Conservation (phyloP, 2,113 vertebrate species). For the Chlorodrepanis virens region DNA sequence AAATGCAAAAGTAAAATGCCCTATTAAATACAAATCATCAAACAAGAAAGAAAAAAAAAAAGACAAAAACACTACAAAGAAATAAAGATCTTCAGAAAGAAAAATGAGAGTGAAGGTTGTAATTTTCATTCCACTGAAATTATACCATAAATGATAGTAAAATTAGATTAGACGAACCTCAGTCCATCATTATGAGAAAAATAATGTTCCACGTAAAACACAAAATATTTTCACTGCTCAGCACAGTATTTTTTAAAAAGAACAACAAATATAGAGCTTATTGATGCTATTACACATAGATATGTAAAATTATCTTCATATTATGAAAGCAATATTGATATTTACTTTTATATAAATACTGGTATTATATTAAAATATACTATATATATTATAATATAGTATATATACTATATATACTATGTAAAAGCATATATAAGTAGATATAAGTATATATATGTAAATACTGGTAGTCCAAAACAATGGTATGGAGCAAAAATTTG, state of each 20-base stretch:
- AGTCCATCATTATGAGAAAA: not conserved
- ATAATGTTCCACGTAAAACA: not conserved
- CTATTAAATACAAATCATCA: not conserved
- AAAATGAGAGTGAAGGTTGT: not conserved
- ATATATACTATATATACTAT: no score
- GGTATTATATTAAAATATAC: no score
- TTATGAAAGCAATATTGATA: not conserved
- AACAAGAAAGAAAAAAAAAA: not conserved
- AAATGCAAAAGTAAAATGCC: not conserved
- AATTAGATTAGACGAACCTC: not conserved
- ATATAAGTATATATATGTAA: no score
- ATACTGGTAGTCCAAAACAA: not conserved
- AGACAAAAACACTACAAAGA: not conserved
- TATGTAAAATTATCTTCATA: not conserved
- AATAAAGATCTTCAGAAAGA: not conserved
- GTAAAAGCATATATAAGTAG: no score
- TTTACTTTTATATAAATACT: no score
- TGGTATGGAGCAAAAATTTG: not conserved
- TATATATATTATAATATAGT: no score
- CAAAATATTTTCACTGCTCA: not conserved
- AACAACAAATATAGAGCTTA: not conserved
- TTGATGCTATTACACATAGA: not conserved
- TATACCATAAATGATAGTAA: not conserved
- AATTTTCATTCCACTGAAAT: not conserved
- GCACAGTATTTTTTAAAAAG: not conserved